Conservation (phyloP, 2,113 vertebrate species). For the Odontophorus gujanensis region DNA sequence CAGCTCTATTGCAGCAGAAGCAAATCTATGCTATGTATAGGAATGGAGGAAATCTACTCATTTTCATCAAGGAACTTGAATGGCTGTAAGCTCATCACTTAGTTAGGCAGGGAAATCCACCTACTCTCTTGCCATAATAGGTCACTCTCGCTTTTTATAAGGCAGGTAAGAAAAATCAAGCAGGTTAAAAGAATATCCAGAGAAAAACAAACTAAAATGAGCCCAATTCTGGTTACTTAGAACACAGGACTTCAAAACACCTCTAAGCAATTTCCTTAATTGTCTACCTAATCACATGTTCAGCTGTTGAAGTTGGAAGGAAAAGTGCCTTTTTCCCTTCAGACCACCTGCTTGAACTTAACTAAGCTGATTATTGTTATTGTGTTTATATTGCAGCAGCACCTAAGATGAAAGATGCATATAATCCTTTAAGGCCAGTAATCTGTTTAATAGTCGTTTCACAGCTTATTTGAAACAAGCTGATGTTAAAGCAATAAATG, state of each 20-base stretch:
- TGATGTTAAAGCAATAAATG: slow-evolving; percentile 13
- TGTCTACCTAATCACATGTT: not conserved
- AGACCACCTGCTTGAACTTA: slow-evolving; percentile 32
- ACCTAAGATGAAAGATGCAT: slow-evolving; percentile 1
- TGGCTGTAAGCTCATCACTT: not conserved
- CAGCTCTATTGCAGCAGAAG: not conserved
- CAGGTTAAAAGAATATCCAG: not conserved
- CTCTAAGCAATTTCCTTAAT: not conserved
- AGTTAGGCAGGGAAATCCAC: not conserved
- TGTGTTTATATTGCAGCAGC: not conserved
- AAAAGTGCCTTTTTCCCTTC: not conserved
- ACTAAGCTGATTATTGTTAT: slow-evolving; percentile 22
- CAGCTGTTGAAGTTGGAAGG: not conserved
- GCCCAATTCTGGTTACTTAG: not conserved
- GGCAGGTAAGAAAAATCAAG: not conserved
- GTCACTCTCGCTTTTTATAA: not conserved
- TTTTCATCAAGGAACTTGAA: not conserved
- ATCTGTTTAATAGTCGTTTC: slow-evolving; percentile 44
- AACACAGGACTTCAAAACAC: not conserved
- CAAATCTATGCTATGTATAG: not conserved
- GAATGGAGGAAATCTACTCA: not conserved
- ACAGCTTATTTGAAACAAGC: slow-evolving; percentile 49
- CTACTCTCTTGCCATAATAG: not conserved
- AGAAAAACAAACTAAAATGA: not conserved
- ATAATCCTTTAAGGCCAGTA: slow-evolving; percentile 45